A percentile compares a stretch with the other conserved stretches of the same genome.
These are phyloP conservation scores for Plecturocebus donacophilus DNA, from an alignment of 2,113 vertebrate genomes.

Conservation along the genomic window DNA sequence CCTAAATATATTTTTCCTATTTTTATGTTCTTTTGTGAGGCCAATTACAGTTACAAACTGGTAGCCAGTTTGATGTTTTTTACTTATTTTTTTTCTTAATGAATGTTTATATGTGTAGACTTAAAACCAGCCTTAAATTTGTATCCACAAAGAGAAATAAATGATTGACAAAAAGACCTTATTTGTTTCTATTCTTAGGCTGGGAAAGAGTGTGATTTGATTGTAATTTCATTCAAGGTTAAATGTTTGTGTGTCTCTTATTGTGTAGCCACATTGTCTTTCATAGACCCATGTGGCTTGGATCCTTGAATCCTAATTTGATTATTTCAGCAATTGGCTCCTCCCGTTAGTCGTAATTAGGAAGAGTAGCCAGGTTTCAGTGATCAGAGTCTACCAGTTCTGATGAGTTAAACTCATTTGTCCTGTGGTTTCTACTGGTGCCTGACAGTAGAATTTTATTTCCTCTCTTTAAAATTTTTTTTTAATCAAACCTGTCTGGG, in stretches of 20 bases:
- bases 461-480: neutral
- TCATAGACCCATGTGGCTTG: too few species aligned
- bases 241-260: neutral
- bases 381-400: neutral
- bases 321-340: neutral
- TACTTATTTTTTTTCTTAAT: slow-evolving; percentile 26
- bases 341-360: neutral
- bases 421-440: neutral
- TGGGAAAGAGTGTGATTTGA: neutral
- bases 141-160: neutral
- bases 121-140: slow-evolving; percentile 39
- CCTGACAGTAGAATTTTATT: neutral
- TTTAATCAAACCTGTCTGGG: neutral
- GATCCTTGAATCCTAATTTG: neutral
- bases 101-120: neutral
- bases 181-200: neutral
- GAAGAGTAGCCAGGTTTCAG: neutral
- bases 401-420: neutral
- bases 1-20: neutral
- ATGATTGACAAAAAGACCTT: neutral
- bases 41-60: neutral
- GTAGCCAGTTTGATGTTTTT: neutral
- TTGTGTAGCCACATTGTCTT: neutral
- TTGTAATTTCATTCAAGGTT: neutral
- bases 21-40: slow-evolving; percentile 12